Evolutionary conservation across 2,797 vertebrate species (phyloP).

Genomic region (Liparis tanakae): DNA sequence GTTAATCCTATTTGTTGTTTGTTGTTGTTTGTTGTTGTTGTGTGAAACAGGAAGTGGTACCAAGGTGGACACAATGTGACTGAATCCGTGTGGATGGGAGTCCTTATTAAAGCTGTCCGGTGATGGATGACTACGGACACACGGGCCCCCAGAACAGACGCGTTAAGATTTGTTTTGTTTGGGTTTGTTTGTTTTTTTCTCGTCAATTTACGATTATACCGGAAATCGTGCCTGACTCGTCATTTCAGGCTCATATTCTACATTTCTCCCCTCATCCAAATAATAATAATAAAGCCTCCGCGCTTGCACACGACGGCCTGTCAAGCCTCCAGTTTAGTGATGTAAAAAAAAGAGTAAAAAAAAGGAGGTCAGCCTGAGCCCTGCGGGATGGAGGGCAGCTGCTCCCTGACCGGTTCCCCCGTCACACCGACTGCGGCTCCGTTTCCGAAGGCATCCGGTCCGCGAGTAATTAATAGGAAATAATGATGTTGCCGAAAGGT

Average conservation of each 20-base stretch:
- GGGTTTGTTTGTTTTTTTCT: neutral
- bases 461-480: slow-evolving; percentile 79
- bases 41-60: neutral
- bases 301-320: slow-evolving; percentile 73
- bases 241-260: slow-evolving; percentile 81
- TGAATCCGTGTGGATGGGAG: slow-evolving; percentile 18
- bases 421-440: slow-evolving; percentile 78
- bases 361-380: slow-evolving; percentile 82
- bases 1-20: neutral
- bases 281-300: slow-evolving; percentile 75
- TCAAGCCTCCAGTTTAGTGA: slow-evolving; percentile 80
- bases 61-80: slow-evolving; percentile 20
- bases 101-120: slow-evolving; percentile 19
- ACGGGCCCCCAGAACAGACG: slow-evolving; percentile 29
- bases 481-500: slow-evolving; percentile 78
- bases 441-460: slow-evolving; percentile 68
- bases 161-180: slow-evolving; percentile 16
- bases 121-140: slow-evolving; percentile 63
- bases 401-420: slow-evolving; percentile 79
- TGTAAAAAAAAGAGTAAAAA: slow-evolving; percentile 60
- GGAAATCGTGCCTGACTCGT: slow-evolving; percentile 71
- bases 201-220: slow-evolving; percentile 45
- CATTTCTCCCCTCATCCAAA: slow-evolving; percentile 79
- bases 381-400: slow-evolving; percentile 83
- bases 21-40: neutral